Evolutionary conservation across 1,140 invertebrate genomes (phyloP).

Genomic region (Anastatus disparis): DNA sequence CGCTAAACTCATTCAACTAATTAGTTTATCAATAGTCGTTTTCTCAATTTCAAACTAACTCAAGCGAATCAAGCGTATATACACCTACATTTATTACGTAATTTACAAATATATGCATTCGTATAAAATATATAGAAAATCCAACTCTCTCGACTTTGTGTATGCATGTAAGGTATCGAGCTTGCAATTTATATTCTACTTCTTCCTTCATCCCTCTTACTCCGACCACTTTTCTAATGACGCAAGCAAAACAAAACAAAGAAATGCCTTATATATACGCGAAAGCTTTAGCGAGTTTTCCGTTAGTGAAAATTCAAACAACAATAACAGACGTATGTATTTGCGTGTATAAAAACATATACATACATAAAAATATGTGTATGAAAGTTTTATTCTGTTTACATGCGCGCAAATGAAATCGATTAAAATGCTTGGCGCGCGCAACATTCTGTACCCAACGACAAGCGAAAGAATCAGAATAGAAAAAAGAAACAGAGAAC

Average conservation of each 20-base stretch:
- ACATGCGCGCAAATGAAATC: constrained; percentile 68
- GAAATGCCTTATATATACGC: constrained; percentile 64
- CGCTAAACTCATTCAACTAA: constrained; percentile 28
- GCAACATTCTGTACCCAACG: constrained; percentile 62
- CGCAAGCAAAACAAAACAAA: constrained; percentile 67
- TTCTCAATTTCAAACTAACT: too few species aligned
- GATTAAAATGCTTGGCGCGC: constrained; percentile 67
- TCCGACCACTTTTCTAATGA: constrained; percentile 58
- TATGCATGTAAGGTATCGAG: too few species aligned
- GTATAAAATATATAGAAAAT: constrained; percentile 25
- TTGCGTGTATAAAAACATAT: background rate
- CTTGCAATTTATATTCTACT: too few species aligned
- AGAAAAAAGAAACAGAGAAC: background rate
- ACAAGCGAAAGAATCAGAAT: background rate
- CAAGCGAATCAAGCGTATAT: background rate
- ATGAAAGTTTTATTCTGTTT: constrained; percentile 45
- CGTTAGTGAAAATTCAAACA: background rate
- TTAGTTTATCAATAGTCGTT: constrained; percentile 29
- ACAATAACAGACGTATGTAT: background rate
- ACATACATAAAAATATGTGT: too few species aligned
- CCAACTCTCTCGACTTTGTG: background rate
- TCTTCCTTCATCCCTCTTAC: constrained; percentile 33
- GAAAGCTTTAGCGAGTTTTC: constrained; percentile 35
- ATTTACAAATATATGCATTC: constrained; percentile 26
- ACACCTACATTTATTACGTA: constrained; percentile 17